Evolutionary conservation across 2,113 vertebrate genomes (phyloP).

Genomic region (Anarrhichthys ocellatus): DNA sequence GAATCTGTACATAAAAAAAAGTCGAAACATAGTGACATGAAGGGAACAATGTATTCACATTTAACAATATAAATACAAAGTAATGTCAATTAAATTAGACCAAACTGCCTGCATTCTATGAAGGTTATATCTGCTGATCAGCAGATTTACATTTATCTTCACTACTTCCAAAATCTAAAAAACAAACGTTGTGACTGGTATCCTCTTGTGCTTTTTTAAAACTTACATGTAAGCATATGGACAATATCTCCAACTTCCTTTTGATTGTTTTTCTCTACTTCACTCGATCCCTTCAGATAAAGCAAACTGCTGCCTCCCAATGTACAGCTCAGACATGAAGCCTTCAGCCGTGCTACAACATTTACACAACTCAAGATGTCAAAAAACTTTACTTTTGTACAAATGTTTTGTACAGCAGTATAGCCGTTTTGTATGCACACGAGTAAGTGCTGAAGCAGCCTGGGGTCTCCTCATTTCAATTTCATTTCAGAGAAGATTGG

Average conservation of each 20-base stretch:
- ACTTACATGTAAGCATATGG: background rate
- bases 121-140: background rate
- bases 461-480: conserved; percentile 24
- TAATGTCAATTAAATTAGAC: background rate
- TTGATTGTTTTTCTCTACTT: background rate
- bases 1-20: background rate
- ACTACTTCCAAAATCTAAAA: background rate
- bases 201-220: background rate
- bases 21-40: background rate
- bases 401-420: background rate
- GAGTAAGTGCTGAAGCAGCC: conserved; percentile 6
- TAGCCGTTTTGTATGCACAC: background rate
- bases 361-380: background rate
- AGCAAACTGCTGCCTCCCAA: background rate
- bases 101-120: background rate
- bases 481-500: conserved; percentile 50
- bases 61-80: background rate
- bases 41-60: background rate
- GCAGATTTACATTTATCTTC: background rate
- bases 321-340: background rate
- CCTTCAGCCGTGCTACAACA: background rate
- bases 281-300: background rate
- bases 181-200: background rate
- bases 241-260: background rate
- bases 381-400: background rate